Evolutionary conservation across 1,140 invertebrate species (phyloP).

Genomic region (Drosophila trapezifrons): DNA sequence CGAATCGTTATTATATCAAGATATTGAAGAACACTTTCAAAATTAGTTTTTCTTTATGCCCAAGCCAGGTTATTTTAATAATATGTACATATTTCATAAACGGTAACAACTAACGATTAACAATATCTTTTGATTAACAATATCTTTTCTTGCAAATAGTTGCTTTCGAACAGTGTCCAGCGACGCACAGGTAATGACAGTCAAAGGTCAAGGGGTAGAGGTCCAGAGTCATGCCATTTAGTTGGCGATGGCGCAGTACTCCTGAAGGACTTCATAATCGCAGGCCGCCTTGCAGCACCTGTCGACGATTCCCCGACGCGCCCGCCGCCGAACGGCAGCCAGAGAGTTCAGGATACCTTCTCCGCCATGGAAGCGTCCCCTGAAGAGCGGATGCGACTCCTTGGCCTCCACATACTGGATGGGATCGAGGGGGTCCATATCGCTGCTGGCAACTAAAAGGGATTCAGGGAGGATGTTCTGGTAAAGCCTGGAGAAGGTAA

Average conservation of each 20-base stretch:
- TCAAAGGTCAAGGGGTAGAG: not conserved
- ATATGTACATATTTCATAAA: conserved; percentile 3
- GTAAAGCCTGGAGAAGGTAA: not conserved
- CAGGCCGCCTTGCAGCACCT: conserved; percentile 10
- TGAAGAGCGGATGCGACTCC: conserved; percentile 4
- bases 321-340: not conserved
- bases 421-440: conserved; percentile 5
- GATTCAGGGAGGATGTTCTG: too few relatives aligned
- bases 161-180: not conserved
- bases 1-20: too few relatives aligned
- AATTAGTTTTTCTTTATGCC: not conserved
- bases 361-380: conserved; percentile 2
- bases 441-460: not conserved
- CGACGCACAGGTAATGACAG: not conserved
- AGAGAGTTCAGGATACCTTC: conserved; percentile 2
- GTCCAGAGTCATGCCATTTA: not conserved
- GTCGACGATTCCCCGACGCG: conserved; percentile 5
- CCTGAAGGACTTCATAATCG: not conserved
- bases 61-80: not conserved
- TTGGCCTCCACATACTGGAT: conserved; percentile 4
- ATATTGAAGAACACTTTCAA: not conserved
- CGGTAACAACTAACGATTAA: conserved; percentile 1
- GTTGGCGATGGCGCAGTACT: conserved; percentile 1
- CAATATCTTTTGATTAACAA: conserved; percentile 3
- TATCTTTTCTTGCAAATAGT: too few relatives aligned